These are phyloP conservation scores for Coranthus polyacanthus DNA, from an alignment of 2,797 vertebrate genomes.

Conservation along the genomic window DNA sequence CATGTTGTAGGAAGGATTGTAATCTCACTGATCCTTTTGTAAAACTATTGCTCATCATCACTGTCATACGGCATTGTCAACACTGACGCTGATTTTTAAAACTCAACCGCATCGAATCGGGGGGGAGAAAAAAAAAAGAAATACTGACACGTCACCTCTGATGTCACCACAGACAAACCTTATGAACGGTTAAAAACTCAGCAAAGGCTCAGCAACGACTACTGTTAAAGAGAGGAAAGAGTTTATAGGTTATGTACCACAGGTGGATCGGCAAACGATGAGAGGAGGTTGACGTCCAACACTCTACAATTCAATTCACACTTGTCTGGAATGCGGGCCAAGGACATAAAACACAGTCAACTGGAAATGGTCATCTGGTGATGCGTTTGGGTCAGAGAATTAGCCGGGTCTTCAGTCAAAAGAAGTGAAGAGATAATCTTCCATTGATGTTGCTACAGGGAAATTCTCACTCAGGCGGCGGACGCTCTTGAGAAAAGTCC, in stretches of 20 bases:
- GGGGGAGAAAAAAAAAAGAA: slow-evolving; percentile 46
- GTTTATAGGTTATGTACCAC: slow-evolving; percentile 19
- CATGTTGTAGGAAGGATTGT: slow-evolving; percentile 4
- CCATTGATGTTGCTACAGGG: not conserved
- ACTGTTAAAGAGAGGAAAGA: slow-evolving; percentile 31
- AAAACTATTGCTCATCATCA: slow-evolving; percentile 39
- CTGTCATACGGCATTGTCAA: not conserved
- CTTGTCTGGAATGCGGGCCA: slow-evolving; percentile 49
- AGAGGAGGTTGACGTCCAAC: slow-evolving; percentile 40
- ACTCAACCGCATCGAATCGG: slow-evolving; percentile 46
- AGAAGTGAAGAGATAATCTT: slow-evolving; percentile 10
- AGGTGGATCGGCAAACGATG: slow-evolving; percentile 23
- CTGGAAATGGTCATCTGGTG: slow-evolving; percentile 18
- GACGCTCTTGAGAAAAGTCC: slow-evolving; percentile 7
- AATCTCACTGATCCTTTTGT: slow-evolving; percentile 21
- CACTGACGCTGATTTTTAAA: slow-evolving; percentile 16
- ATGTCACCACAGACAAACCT: slow-evolving; percentile 50
- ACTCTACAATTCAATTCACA: slow-evolving; percentile 24
- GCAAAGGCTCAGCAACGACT: slow-evolving; percentile 49
- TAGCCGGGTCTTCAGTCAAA: slow-evolving; percentile 21
- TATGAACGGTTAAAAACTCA: slow-evolving; percentile 36
- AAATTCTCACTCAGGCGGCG: slow-evolving; percentile 8
- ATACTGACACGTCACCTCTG: slow-evolving; percentile 66
- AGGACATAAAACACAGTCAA: slow-evolving; percentile 16
- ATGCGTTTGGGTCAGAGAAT: slow-evolving; percentile 14